A percentile compares a stretch with the other conserved stretches of the same genome.
These are phyloP conservation scores for Saguinus imperator DNA, from an alignment of 2,113 vertebrate species.

Conservation along the genomic window DNA sequence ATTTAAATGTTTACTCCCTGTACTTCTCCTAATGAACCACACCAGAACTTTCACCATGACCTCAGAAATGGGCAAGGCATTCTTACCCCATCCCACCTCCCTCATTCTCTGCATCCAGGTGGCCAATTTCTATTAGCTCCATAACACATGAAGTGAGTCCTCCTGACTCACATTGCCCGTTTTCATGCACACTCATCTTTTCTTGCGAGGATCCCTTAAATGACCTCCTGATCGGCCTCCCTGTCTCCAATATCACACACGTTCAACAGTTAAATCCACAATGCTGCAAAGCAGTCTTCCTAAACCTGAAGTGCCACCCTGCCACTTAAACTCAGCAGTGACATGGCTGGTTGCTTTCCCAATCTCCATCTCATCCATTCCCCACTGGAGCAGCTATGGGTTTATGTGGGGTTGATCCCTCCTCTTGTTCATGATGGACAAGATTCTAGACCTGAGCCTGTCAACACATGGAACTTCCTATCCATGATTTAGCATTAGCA, in stretches of 20 bases:
- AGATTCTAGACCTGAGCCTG: neutral
- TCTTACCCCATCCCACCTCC: neutral
- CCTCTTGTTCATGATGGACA: neutral
- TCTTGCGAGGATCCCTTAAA: neutral
- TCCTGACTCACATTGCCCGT: neutral
- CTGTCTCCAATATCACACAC: neutral
- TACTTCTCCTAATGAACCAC: neutral
- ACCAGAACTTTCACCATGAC: too few species aligned
- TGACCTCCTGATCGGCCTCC: neutral
- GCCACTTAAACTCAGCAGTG: neutral
- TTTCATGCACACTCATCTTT: neutral
- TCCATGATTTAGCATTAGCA: neutral
- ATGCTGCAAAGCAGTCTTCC: neutral
- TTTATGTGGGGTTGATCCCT: neutral
- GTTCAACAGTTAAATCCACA: neutral
- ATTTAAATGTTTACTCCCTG: neutral
- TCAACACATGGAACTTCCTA: too few species aligned
- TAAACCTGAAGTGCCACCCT: neutral
- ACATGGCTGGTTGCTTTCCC: neutral
- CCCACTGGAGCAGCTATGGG: neutral
- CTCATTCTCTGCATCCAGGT: neutral
- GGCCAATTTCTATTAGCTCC: neutral
- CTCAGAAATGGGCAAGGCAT: neutral
- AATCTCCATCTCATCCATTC: neutral
- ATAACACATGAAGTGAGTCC: neutral